phyloP scores from a whole-genome alignment of 2,113 vertebrate species.

The Neolamprologus variostigma region DNA sequence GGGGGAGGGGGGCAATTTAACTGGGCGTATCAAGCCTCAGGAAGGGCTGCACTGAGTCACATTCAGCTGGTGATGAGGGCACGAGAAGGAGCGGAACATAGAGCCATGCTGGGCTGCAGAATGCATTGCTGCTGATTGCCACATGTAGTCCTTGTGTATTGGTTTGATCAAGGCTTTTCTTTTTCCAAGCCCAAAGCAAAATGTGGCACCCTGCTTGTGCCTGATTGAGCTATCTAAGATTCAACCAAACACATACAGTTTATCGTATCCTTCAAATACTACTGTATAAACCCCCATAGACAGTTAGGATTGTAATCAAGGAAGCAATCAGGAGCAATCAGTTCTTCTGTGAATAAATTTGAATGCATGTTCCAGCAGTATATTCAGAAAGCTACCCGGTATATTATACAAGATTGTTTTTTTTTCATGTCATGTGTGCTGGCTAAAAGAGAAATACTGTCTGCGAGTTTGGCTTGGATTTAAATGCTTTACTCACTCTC shows the following conservation, averaged over 20 bases:
- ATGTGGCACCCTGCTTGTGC: background rate
- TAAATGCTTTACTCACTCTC: background rate
- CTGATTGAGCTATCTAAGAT: conserved; percentile 35
- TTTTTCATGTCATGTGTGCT: background rate
- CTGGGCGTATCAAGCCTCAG: conserved; percentile 6
- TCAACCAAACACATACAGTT: background rate
- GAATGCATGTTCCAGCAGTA: background rate
- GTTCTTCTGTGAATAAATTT: conserved; percentile 26
- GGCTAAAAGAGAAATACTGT: background rate
- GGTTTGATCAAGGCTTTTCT: conserved; percentile 50
- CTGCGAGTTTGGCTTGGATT: background rate
- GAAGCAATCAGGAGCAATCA: conserved; percentile 36
- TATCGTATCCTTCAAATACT: conserved; percentile 9
- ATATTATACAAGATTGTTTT: background rate
- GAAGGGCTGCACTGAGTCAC: conserved; percentile 17
- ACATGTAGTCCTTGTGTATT: conserved; percentile 21
- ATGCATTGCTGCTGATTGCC: conserved; percentile 54
- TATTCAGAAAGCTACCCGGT: background rate
- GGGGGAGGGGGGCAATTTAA: background rate
- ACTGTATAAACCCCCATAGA: background rate
- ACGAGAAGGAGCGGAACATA: conserved; percentile 12
- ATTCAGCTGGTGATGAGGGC: conserved; percentile 41
- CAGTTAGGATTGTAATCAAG: conserved; percentile 41
- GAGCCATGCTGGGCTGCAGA: conserved; percentile 30
- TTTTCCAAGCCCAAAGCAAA: background rate